Percentiles rank a stretch among this genome's conserved stretches.
phyloP scores from a whole-genome alignment of 2,888 invertebrate species.

The Nemoura dubitans region DNA sequence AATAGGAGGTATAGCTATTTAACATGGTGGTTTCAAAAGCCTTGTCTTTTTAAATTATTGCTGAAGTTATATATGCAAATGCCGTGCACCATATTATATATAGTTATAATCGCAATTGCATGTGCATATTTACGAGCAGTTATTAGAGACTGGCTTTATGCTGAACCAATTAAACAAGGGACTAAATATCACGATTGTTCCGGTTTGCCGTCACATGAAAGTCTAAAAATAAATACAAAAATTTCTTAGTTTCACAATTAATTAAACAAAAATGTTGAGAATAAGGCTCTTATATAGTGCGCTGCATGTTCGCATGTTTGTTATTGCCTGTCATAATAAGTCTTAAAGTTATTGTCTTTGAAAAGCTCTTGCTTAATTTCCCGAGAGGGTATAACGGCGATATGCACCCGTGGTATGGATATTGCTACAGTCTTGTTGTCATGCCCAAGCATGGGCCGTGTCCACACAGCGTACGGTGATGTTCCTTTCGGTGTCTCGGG shows the following conservation, averaged over 20 bases:
- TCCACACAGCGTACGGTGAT: background rate
- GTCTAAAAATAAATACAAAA: background rate
- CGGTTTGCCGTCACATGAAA: background rate
- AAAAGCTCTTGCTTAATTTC: background rate
- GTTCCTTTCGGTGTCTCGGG: background rate
- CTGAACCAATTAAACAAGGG: background rate
- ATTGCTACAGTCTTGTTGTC: background rate
- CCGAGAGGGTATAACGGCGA: background rate
- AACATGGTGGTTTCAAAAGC: too few species aligned
- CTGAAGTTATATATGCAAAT: too few species aligned
- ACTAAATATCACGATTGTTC: background rate
- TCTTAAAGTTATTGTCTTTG: conserved; percentile 21
- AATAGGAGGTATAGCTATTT: too few species aligned
- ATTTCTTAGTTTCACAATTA: conserved; percentile 1
- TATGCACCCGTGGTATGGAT: background rate
- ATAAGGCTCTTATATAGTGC: background rate
- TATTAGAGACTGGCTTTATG: background rate
- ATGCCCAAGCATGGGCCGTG: background rate
- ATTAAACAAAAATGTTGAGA: conserved; percentile 7
- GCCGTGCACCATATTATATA: too few species aligned
- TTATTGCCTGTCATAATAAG: conserved; percentile 25
- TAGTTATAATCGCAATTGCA: too few species aligned
- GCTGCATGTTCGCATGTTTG: conserved; percentile 1
- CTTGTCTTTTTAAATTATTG: too few species aligned
- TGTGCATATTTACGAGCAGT: too few species aligned